These are phyloP conservation scores for Drosophila nigrodunni DNA, from an alignment of 1,140 invertebrate species.

Conservation along the genomic window DNA sequence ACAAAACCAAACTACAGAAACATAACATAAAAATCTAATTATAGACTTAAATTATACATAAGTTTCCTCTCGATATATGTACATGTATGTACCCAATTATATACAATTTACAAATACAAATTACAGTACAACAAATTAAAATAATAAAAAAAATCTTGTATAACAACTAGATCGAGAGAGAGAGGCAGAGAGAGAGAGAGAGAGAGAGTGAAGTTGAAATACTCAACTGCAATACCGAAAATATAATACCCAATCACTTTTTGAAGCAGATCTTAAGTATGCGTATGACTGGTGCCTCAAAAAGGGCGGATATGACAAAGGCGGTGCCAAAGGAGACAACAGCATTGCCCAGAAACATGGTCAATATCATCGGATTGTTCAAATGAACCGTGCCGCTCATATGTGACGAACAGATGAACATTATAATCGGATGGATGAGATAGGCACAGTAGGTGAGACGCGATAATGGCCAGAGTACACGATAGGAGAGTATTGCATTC, in stretches of 20 bases:
- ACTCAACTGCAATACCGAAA: neutral
- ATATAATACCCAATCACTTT: conserved; percentile 48
- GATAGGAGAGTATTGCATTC: conserved; percentile 91
- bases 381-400: conserved; percentile 92
- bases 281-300: conserved; percentile 92
- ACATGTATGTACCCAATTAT: conserved; percentile 24
- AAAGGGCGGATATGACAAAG: conserved; percentile 90
- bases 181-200: too few species aligned
- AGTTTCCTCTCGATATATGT: conserved; percentile 33
- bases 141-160: conserved; percentile 10
- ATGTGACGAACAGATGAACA: conserved; percentile 90
- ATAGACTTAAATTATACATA: conserved; percentile 18
- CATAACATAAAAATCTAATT: conserved; percentile 37
- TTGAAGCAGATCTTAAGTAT: conserved; percentile 89
- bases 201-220: neutral
- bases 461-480: conserved; percentile 92
- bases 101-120: conserved; percentile 25
- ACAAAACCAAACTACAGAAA: conserved; percentile 48
- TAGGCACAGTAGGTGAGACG: conserved; percentile 96
- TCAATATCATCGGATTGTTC: conserved; percentile 89
- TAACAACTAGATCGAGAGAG: neutral
- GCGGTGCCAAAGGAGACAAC: conserved; percentile 91
- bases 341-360: conserved; percentile 91
- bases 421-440: conserved; percentile 94
- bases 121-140: conserved; percentile 18